These are phyloP conservation scores for Phrynocephalus forsythii DNA, from an alignment of 2,797 vertebrate species.

Conservation along the genomic window DNA sequence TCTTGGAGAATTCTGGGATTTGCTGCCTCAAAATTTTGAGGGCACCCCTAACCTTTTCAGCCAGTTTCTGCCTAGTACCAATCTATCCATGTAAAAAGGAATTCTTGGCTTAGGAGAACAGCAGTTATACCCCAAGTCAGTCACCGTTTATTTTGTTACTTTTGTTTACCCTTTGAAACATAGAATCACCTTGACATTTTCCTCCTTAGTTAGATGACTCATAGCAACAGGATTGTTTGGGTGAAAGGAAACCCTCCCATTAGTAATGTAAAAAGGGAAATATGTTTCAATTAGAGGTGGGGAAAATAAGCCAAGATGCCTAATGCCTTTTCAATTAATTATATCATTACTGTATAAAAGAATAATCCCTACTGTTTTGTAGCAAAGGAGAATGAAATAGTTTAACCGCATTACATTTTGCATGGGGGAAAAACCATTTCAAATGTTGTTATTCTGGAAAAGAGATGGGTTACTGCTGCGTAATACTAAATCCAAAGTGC, in stretches of 20 bases:
- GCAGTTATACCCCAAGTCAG: background rate
- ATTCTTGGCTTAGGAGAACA: slow-evolving; percentile 7
- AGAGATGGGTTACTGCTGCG: slow-evolving; percentile 21
- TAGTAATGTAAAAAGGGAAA: slow-evolving; percentile 35
- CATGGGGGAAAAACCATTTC: slow-evolving; percentile 48
- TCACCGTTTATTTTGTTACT: background rate
- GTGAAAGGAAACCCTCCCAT: slow-evolving; percentile 58
- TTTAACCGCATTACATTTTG: slow-evolving; percentile 61
- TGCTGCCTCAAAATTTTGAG: too few species aligned
- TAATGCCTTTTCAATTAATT: slow-evolving; percentile 64
- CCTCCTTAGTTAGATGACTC: slow-evolving; percentile 39
- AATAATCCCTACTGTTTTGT: slow-evolving; percentile 30
- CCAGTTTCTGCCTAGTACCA: background rate
- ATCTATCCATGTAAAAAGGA: background rate
- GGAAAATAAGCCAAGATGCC: slow-evolving; percentile 36
- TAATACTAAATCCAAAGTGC: slow-evolving; percentile 37
- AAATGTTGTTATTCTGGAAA: slow-evolving; percentile 53
- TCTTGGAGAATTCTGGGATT: too few species aligned
- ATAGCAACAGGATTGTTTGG: background rate
- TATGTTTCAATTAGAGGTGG: slow-evolving; percentile 50
- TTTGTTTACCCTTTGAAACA: background rate
- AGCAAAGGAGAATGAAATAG: slow-evolving; percentile 47
- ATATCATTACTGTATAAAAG: slow-evolving; percentile 40
- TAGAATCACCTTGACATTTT: background rate
- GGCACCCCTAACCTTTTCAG: too few species aligned